Evolutionary conservation across 1,140 invertebrate genomes (phyloP).

Genomic region (Zaprionus lachaisei): DNA sequence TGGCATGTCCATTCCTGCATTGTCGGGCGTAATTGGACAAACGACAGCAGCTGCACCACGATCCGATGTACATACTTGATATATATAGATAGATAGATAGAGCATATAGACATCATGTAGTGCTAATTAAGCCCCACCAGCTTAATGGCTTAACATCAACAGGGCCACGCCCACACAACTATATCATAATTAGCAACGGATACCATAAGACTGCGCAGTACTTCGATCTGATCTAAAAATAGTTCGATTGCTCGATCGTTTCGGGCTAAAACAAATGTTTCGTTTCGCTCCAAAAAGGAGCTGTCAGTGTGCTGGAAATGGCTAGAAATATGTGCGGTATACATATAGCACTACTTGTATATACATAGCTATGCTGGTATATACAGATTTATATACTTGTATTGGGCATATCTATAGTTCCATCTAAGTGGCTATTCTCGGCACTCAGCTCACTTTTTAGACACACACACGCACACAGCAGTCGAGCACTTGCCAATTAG

Average conservation of each 20-base stretch:
- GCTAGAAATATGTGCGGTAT: conserved; percentile 27
- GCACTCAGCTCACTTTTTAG: conserved; percentile 34
- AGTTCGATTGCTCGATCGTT: conserved; percentile 54
- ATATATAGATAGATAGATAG: conserved; percentile 42
- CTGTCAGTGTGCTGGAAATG: conserved; percentile 26
- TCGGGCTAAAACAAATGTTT: conserved; percentile 9
- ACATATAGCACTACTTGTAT: conserved; percentile 22
- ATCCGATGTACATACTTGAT: conserved; percentile 30
- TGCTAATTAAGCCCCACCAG: conserved; percentile 66
- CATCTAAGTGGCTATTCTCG: conserved; percentile 45
- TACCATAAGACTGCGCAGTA: neutral
- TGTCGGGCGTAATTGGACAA: conserved; percentile 70
- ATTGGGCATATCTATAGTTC: conserved; percentile 42
- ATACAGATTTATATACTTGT: conserved; percentile 22
- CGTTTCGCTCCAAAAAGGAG: conserved; percentile 48
- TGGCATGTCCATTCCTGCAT: conserved; percentile 53
- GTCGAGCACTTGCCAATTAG: conserved; percentile 74
- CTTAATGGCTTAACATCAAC: conserved; percentile 44
- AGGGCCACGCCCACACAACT: neutral
- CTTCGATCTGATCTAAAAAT: conserved; percentile 40
- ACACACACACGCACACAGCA: neutral
- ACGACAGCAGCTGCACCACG: conserved; percentile 59
- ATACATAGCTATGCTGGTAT: conserved; percentile 6
- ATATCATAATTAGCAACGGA: neutral
- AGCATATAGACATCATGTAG: conserved; percentile 32